Evolutionary conservation across 2,888 invertebrate genomes (phyloP), one percentile per base, ranked within the genome.

Genomic region (Congeria kusceri): DNA sequence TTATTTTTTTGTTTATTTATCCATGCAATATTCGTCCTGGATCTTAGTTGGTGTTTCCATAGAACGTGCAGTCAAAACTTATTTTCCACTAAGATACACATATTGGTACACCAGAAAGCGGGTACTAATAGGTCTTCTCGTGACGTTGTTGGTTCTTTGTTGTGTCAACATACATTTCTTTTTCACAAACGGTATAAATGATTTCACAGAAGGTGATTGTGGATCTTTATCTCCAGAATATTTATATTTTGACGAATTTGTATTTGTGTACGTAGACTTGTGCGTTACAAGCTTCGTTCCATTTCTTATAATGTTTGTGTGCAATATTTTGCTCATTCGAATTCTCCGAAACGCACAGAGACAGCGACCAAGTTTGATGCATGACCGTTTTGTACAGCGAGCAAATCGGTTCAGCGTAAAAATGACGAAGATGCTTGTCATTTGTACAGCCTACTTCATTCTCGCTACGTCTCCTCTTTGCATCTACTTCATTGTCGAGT

Each of bases 11-110:
- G 85, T 85, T 15, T 87, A 87, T 64, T 67, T 80, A 20, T 80
- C 87, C 0, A 85, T 87, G 84, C 86, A 87, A 28, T 76, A 80
- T 15, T 87, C 87, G 2, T 86, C 87, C 0, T 87, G 87, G 87
- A 84, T 86, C 25, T 72, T 87, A 11, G 87, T 86, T 3, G 74
- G 84, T 5, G 86, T 87, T 5, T 67, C 85, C 7, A 25, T 80
- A 0, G 85, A 86, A 62, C 68, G 87, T n/a, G 63, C 84, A 46
- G 63, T 87, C 0, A 87, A 87, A 68, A 85, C 80, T 0, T 75
- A 84, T 46, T 68, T 83, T 53, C 78, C 83, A 20, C 49, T 79
- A 3, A 63, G 59, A 15, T 83, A 78, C 56, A 68, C 71, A n/a
- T 25, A 46, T 7, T 25, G 78, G 7, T 79, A 62, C 27, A 77